These are phyloP conservation scores for Setipinna tenuifilis DNA, from an alignment of 2,797 vertebrate genomes.

Conservation along the genomic window DNA sequence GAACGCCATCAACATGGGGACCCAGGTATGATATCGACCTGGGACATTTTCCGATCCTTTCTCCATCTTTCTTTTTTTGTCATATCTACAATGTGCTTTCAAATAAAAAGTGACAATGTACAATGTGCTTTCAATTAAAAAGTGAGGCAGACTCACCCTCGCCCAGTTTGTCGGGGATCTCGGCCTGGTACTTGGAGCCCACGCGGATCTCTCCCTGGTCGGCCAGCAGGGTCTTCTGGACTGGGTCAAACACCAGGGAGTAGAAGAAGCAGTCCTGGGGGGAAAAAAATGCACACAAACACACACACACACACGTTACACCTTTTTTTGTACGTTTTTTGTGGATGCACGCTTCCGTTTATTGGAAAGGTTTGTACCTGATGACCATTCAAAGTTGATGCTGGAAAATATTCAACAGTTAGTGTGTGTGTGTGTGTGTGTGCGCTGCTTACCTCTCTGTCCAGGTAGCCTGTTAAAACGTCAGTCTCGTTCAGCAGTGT, in stretches of 20 bases:
- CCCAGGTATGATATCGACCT: no score
- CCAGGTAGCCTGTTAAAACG: constrained; percentile 86
- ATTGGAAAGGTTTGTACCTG: not conserved
- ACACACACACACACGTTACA: not conserved
- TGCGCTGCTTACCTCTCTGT: constrained; percentile 84
- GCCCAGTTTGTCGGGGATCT: constrained; percentile 88
- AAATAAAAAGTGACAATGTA: no score
- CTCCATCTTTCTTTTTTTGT: no score
- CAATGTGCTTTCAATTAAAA: no score
- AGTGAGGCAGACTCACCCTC: constrained; percentile 75
- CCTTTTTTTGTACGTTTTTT: not conserved
- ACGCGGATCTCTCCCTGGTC: constrained; percentile 95
- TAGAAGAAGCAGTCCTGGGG: constrained; percentile 93
- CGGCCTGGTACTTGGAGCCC: constrained; percentile 93
- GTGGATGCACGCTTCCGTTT: not conserved
- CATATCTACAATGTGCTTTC: no score
- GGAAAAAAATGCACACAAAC: not conserved
- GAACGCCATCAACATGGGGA: no score
- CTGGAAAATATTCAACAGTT: not conserved
- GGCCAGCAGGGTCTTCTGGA: constrained; percentile 91
- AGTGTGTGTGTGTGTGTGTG: not conserved
- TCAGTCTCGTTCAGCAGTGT: constrained; percentile 96
- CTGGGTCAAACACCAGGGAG: constrained; percentile 92
- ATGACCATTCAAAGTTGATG: not conserved
- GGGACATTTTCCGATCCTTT: no score